Base-by-base conservation (phyloP, 1,140 invertebrate species). In the Cheumatopsyche charites region DNA sequence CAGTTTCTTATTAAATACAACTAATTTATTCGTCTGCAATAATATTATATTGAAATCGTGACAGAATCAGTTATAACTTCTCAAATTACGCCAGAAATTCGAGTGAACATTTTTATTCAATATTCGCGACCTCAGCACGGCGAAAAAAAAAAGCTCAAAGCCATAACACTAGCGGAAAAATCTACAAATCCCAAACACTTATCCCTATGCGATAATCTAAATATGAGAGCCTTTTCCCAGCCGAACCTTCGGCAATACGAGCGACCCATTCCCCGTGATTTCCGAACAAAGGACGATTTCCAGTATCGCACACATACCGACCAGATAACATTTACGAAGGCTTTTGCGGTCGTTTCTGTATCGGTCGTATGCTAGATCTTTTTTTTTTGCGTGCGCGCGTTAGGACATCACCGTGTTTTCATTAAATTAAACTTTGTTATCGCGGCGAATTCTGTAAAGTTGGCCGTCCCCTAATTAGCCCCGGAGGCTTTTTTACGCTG, bases 351-450 rank as follows among this genome's bases (percentile, higher is more conserved):
- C 47, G 19, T 52, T 17, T 45, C 47, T 6, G 47, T 17, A 52
- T 52, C 19, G 47, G 47, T 36, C n/a, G n/a, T n/a, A n/a, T n/a
- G n/a, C n/a, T n/a, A n/a, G n/a, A n/a, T n/a, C n/a, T n/a, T n/a
- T n/a, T n/a, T n/a, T n/a, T n/a, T n/a, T n/a, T n/a, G n/a, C n/a
- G n/a, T n/a, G n/a, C 62, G 7, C 62, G n/a, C 23, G 19, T 23
- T 23, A 23, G 15, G 15, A 47, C 21, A 65, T 15, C 41, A 15
- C 29, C 47, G 29, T 65, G 62, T 65, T 65, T 65, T 65, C 62
- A 65, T 65, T 65, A 65, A 65, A 65, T 65, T 65, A 65, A 65
- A 65, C 62, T 65, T 65, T 65, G 62, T 65, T 65, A 65, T 65
- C 29, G 29, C 25, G 29, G 36, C 62, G 13, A 65, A 65, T 36